A percentile compares a stretch with the other conserved stretches of the same genome.
phyloP scores from a whole-genome alignment of 2,888 invertebrate species.

The Synergus japonicus region DNA sequence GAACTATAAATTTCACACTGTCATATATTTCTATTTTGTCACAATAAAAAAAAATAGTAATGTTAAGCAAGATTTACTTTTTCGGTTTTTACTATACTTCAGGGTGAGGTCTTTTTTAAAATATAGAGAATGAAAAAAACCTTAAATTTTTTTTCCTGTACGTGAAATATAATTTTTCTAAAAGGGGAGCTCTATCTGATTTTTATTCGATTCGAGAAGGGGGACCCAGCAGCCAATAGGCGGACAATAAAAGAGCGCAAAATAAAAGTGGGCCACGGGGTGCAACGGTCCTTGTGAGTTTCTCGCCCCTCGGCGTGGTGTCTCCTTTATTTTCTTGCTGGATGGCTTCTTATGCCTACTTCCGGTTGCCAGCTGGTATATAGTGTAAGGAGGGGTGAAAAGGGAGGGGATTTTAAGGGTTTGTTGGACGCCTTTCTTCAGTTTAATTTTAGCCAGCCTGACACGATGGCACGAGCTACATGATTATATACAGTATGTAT shows the following conservation, averaged over 20 bases:
- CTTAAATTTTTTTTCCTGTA: background rate
- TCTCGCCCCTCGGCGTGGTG: conserved; percentile 43
- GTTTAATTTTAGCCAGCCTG: conserved; percentile 66
- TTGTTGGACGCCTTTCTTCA: conserved; percentile 51
- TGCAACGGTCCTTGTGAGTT: conserved; percentile 63
- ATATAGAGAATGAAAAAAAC: background rate
- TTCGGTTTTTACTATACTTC: too few species aligned
- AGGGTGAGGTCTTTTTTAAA: background rate
- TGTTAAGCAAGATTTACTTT: too few species aligned
- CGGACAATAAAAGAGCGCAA: conserved; percentile 45
- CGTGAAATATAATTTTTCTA: background rate
- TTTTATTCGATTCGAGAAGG: conserved; percentile 45
- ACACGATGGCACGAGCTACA: conserved; percentile 65
- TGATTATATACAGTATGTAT: conserved; percentile 45
- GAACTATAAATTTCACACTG: background rate
- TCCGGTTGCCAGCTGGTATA: conserved; percentile 74
- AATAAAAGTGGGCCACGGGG: conserved; percentile 67
- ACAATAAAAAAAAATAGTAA: background rate
- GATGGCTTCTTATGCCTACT: conserved; percentile 66
- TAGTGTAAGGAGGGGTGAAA: conserved; percentile 45
- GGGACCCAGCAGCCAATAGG: conserved; percentile 28
- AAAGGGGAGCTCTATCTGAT: background rate
- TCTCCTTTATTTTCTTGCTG: conserved; percentile 65
- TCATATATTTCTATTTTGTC: background rate
- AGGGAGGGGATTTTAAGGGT: conserved; percentile 40